Base-by-base conservation (phyloP, 2,113 vertebrate genomes). In the Romanogobio albipinnatus region DNA sequence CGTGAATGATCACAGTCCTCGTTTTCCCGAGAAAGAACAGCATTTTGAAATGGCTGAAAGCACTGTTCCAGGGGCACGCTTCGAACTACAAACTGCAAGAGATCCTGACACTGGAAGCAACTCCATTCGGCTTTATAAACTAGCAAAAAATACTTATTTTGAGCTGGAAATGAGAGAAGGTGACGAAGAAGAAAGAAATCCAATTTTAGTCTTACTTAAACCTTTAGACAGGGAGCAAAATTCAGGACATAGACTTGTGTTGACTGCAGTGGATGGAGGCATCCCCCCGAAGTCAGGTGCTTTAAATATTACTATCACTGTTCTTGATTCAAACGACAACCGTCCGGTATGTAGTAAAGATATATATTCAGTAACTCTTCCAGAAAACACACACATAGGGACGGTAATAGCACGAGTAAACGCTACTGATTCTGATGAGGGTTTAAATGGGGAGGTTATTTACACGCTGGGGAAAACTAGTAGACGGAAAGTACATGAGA, bases 1-100 rank as follows among this genome's bases (percentile, higher is more conserved):
- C 39, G 76, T 89, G 2, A 91, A 91, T 75, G 90, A 91, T 53
- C 87, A 91, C 84, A 74, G 85, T 78, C 89, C 89, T 0, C 59
- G 5, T 62, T 89, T 91, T n/a, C 82, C 87, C 6, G 81, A 77
- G 19, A 86, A 70, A 33, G 82, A 87, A 7, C 86, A 80, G 29
- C 76, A 62, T 33, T 73, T 91, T 4, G 85, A 91, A 70, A 89
- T 91, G 13, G 36, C 84, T 14, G 89, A 91, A 82, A 85, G 15
- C 53, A 39, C 87, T 10, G 13, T 85, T 1, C 75, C 8, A 59
- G 85, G 85, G 1, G 76, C 85, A 29, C 90, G 89, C 7, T 89
- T 90, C 45, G 85, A 83, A 3, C 56, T 90, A 3, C 81, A 89
- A 19, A 77, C 73, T 26, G 89, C 88, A 47, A 84, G 62, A 9